Conservation (phyloP, 2,797 vertebrate genomes). For the Setipinna tenuifilis region DNA sequence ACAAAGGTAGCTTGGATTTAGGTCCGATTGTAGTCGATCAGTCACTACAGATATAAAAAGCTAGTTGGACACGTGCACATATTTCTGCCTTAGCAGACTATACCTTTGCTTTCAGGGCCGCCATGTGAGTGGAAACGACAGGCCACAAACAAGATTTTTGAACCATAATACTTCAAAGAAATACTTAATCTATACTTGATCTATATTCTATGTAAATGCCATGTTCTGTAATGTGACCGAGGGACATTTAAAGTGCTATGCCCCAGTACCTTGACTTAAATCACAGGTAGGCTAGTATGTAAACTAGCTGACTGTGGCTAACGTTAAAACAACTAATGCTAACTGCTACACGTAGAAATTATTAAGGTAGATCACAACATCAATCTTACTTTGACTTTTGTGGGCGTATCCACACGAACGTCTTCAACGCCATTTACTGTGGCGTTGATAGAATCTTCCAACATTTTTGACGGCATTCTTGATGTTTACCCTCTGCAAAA, state of each 20-base stretch:
- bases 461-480: constrained; percentile 18
- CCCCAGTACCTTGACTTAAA: too few relatives aligned
- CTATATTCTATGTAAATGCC: too few relatives aligned
- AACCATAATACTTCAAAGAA: neutral
- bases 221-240: too few relatives aligned
- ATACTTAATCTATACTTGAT: too few relatives aligned
- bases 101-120: neutral
- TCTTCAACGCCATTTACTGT: neutral
- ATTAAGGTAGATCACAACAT: neutral
- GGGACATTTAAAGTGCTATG: too few relatives aligned
- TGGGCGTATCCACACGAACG: neutral
- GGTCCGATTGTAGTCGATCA: neutral
- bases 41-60: neutral
- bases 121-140: neutral
- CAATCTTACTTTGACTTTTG: neutral
- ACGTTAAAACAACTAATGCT: neutral
- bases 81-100: too few relatives aligned
- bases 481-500: neutral
- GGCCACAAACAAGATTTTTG: neutral
- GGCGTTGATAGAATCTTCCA: neutral
- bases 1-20: neutral
- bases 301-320: too few relatives aligned
- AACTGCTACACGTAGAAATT: neutral
- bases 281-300: too few relatives aligned
- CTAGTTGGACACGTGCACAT: neutral